Evolutionary conservation across 2,113 vertebrate genomes (phyloP).

Genomic region (Tyto alba): DNA sequence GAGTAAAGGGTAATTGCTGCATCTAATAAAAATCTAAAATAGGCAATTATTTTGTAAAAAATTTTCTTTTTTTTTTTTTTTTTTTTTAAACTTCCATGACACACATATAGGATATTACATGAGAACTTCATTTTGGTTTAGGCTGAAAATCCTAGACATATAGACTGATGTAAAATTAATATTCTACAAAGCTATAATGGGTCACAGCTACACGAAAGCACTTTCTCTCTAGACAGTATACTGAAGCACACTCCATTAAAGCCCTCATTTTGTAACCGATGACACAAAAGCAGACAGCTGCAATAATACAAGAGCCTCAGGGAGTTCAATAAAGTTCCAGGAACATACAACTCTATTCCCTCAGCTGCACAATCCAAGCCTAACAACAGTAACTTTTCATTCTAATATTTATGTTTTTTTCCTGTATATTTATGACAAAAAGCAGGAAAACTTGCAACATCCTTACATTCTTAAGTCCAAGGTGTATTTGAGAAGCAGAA

Average conservation of each 20-base stretch:
- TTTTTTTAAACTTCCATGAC: neutral
- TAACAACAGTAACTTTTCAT: neutral
- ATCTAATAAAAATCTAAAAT: neutral
- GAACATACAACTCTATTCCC: neutral
- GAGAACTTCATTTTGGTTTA: neutral
- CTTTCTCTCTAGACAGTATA: neutral
- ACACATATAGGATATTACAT: neutral
- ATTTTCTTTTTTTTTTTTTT: no score
- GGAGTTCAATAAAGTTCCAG: neutral
- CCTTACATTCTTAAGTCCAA: neutral
- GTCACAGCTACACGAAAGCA: neutral
- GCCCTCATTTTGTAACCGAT: neutral
- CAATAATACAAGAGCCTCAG: slow-evolving; percentile 27
- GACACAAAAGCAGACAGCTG: slow-evolving; percentile 43
- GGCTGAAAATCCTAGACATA: neutral
- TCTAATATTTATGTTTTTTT: neutral
- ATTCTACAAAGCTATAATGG: neutral
- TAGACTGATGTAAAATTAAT: neutral
- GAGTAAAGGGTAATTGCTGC: neutral
- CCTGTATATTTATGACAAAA: neutral
- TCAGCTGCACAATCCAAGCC: neutral
- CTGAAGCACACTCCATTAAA: neutral
- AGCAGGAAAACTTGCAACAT: neutral
- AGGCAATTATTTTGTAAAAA: neutral
- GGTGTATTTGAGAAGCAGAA: neutral